These are phyloP conservation scores for Tipula unca DNA, from an alignment of 2,888 invertebrate species.

Conservation along the genomic window DNA sequence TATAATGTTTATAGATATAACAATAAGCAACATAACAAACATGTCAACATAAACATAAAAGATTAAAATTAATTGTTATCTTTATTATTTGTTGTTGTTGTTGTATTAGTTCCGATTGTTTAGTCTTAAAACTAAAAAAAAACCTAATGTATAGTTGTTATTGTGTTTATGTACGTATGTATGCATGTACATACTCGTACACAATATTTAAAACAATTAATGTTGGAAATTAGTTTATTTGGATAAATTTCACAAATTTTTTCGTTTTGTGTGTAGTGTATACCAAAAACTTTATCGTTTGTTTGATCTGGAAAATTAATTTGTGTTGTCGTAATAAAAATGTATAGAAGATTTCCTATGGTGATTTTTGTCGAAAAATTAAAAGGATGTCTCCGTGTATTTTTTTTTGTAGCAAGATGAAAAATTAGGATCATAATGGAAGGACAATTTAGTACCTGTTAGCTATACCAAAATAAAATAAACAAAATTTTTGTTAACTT, in stretches of 20 bases:
- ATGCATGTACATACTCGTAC: too few species aligned
- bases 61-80: not conserved
- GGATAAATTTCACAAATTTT: not conserved
- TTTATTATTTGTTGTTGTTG: not conserved
- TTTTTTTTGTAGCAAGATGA: not conserved
- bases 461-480: too few species aligned
- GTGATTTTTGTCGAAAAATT: not conserved
- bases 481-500: too few species aligned
- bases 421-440: not conserved
- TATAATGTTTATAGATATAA: not conserved
- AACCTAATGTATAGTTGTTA: not conserved
- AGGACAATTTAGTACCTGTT: not conserved
- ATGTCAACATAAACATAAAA: constrained; percentile 3
- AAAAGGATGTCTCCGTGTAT: not conserved
- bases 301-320: not conserved
- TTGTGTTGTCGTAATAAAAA: not conserved
- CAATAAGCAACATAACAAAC: constrained; percentile 2
- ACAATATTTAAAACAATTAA: not conserved
- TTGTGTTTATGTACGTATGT: not conserved
- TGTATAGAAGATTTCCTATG: not conserved
- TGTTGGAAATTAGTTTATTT: not conserved
- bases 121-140: not conserved
- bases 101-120: not conserved
- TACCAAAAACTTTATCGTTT: not conserved
- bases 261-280: too few species aligned